Percentiles rank a stretch among this genome's conserved stretches.
phyloP scores from a whole-genome alignment of 2,888 invertebrate species.

The Epirrhoe tristata region DNA sequence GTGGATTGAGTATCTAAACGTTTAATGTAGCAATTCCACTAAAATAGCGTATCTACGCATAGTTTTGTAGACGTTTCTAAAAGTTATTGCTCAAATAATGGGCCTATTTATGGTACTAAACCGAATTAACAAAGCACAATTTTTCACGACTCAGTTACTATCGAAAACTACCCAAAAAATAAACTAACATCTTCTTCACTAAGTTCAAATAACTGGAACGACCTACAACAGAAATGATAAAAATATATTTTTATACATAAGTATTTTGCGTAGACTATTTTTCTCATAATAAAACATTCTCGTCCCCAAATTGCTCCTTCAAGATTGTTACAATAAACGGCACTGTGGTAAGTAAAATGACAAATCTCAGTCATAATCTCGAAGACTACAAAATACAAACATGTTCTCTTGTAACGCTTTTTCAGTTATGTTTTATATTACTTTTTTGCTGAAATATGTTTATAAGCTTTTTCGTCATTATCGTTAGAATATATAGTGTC shows the following conservation, averaged over 20 bases:
- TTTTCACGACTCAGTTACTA: too few species aligned
- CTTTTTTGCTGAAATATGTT: background rate
- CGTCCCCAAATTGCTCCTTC: background rate
- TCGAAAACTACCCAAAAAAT: too few species aligned
- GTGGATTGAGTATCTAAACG: conserved; percentile 2
- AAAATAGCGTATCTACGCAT: background rate
- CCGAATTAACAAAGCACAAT: too few species aligned
- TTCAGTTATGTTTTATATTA: conserved; percentile 40
- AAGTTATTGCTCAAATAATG: too few species aligned
- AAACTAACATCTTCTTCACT: too few species aligned
- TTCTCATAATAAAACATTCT: background rate
- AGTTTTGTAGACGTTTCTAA: too few species aligned
- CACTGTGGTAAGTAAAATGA: conserved; percentile 29
- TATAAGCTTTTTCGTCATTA: background rate
- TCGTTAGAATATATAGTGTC: background rate
- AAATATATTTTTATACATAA: background rate
- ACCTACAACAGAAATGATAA: background rate
- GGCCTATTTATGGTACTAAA: too few species aligned
- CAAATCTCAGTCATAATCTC: conserved; percentile 50
- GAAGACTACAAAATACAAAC: conserved; percentile 40
- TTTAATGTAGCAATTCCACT: background rate
- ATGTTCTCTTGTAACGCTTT: conserved; percentile 51
- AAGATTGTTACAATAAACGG: conserved; percentile 1
- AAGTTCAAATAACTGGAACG: background rate
- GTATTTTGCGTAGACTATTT: background rate